Evolutionary conservation across 1,140 invertebrate genomes (phyloP), one percentile per base, ranked within the genome.

Genomic region (Chironomus tepperi): DNA sequence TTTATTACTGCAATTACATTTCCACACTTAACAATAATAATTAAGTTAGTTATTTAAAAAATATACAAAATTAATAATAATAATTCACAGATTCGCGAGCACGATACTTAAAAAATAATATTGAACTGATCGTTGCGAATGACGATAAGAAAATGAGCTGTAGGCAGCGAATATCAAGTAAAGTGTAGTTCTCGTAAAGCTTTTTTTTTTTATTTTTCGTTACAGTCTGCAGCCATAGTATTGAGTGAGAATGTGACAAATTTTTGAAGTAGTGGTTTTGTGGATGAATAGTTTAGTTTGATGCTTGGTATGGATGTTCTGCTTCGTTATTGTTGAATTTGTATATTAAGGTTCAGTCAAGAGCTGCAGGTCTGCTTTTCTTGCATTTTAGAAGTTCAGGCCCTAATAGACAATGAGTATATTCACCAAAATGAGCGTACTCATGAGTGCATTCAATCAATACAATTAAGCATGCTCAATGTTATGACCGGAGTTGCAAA

Each of bases 61-160:
- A 57, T 1, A 47, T 12, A 47, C 9, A 15, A 57, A 57, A 57
- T n/a, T 57, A 57, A 12, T n/a, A 57, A 57, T 10, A 34, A 34
- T 10, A 47, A 57, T n/a, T 15, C n/a, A 57, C 47, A 57, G 47
- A 12, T 57, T 43, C 42, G n/a, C n/a, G n/a, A n/a, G n/a, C 24
- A 5, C 24, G 24, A 34, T 34, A 5, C 24, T 34, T 34, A 34
- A 34, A 34, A 34, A 34, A 34, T 47, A 8, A 47, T n/a, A 57
- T n/a, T 57, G n/a, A 57, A 57, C 47, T 57, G 47, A 57, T 57
- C 47, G n/a, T n/a, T n/a, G 10, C 47, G 47, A 57, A n/a, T n/a
- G 47, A 57, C 47, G 47, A 57, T 57, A 57, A 57, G 47, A 57
- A 57, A 57, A 57, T 57, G 47, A 57, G 47, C 47, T 57, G 47